Evolutionary conservation across 92 coral and sea anemone species (phyloP).

Genomic region (Parazoanthus darwini): DNA sequence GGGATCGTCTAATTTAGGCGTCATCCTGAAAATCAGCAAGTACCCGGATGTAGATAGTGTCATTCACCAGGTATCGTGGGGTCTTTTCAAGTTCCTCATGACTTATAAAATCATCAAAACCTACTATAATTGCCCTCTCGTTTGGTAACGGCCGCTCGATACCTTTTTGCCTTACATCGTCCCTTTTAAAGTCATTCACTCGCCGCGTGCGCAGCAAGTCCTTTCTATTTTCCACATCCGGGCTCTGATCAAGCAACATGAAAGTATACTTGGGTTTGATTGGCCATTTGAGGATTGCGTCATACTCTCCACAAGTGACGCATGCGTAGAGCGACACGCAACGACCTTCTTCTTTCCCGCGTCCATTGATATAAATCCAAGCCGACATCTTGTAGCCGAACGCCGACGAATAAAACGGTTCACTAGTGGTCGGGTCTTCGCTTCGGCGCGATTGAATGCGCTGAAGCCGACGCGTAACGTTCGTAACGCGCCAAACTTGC

Average conservation of each 20-base stretch:
- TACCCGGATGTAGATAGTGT: constrained; percentile 76
- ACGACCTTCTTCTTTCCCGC: constrained; percentile 84
- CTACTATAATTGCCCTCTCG: constrained; percentile 98
- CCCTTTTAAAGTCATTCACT: constrained; percentile 93
- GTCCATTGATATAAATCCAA: constrained; percentile 96
- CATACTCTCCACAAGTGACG: constrained; percentile 92
- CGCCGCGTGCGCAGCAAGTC: constrained; percentile 94
- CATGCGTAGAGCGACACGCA: constrained; percentile 91
- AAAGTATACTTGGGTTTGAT: constrained; percentile 95
- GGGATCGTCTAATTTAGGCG: not conserved
- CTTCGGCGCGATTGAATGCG: constrained; percentile 83
- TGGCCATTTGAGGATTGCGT: constrained; percentile 93
- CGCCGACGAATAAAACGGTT: constrained; percentile 92
- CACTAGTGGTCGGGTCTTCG: constrained; percentile 94
- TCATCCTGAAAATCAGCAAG: constrained; percentile 78
- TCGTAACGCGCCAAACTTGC: constrained; percentile 84
- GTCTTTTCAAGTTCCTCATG: constrained; percentile 83
- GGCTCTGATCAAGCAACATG: constrained; percentile 81
- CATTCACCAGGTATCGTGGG: constrained; percentile 70
- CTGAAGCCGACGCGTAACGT: constrained; percentile 74
- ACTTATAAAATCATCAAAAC: constrained; percentile 89
- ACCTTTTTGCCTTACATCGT: constrained; percentile 85
- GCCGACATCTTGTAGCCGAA: constrained; percentile 88
- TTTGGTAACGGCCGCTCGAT: constrained; percentile 91
- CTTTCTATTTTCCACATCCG: constrained; percentile 66